phyloP scores from a whole-genome alignment of 2,113 vertebrate species.

The Rhipidura dahli region DNA sequence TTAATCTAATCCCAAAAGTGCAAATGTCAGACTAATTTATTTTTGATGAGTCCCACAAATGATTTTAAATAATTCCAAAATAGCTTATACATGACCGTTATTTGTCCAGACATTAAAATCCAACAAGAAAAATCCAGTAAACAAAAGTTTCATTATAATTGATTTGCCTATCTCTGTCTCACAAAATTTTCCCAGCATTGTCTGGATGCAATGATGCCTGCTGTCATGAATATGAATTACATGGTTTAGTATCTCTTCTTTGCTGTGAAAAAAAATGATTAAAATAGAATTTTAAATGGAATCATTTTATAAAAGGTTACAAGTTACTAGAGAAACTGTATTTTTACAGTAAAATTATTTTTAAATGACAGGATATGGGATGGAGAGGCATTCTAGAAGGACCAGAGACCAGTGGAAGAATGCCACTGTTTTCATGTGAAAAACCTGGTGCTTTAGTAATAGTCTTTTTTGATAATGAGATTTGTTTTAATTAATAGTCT shows the following conservation, averaged over 20 bases:
- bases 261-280: conserved; percentile 32
- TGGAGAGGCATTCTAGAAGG: neutral
- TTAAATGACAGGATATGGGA: neutral
- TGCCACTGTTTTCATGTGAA: neutral
- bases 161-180: conserved; percentile 37
- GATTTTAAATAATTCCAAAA: neutral
- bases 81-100: neutral
- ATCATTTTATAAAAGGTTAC: neutral
- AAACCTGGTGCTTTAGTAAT: neutral
- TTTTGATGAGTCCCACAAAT: neutral
- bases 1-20: neutral
- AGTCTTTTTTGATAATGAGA: neutral
- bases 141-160: conserved; percentile 29
- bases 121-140: neutral
- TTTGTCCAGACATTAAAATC: neutral
- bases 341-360: neutral
- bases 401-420: neutral
- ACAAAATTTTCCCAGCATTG: conserved; percentile 14
- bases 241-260: conserved; percentile 9
- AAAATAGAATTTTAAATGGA: neutral
- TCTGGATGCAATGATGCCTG: conserved; percentile 9
- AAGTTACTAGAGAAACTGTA: neutral
- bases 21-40: neutral
- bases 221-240: conserved; percentile 5
- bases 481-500: conserved; percentile 26